Conservation (phyloP, 2,797 vertebrate species). For the Manis javanica region DNA sequence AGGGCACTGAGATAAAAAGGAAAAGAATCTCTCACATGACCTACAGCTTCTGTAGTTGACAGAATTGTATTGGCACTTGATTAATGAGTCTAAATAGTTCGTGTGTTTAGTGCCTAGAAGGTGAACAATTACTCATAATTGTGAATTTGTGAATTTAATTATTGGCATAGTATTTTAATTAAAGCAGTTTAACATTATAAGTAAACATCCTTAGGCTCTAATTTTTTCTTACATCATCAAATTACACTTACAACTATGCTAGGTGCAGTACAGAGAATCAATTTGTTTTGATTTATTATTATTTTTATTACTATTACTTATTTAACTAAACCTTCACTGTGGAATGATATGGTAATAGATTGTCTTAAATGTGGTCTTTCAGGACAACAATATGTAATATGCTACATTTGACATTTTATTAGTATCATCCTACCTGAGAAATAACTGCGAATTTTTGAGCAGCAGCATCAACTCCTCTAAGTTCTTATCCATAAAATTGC, state of each 20-base stretch:
- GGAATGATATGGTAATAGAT: background rate
- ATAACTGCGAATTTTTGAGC: background rate
- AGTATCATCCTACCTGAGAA: background rate
- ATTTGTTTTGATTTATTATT: background rate
- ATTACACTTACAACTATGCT: background rate
- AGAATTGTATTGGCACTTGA: background rate
- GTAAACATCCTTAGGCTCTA: background rate
- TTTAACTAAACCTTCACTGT: background rate
- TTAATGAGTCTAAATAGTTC: background rate
- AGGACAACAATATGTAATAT: background rate
- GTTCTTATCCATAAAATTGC: background rate
- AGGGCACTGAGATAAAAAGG: background rate
- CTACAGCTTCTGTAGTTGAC: background rate
- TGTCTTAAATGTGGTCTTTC: background rate
- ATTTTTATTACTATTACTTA: background rate
- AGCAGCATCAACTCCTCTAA: background rate
- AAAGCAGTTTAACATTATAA: background rate
- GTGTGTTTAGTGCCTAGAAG: background rate
- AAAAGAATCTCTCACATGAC: background rate
- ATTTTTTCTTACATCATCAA: background rate
- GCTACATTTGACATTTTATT: background rate
- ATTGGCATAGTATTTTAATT: constrained; percentile 43
- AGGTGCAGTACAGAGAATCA: background rate
- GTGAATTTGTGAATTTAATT: background rate
- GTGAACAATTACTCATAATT: background rate